Evolutionary conservation across 1,140 invertebrate species (phyloP).

Genomic region (Drosophila ercepeae): DNA sequence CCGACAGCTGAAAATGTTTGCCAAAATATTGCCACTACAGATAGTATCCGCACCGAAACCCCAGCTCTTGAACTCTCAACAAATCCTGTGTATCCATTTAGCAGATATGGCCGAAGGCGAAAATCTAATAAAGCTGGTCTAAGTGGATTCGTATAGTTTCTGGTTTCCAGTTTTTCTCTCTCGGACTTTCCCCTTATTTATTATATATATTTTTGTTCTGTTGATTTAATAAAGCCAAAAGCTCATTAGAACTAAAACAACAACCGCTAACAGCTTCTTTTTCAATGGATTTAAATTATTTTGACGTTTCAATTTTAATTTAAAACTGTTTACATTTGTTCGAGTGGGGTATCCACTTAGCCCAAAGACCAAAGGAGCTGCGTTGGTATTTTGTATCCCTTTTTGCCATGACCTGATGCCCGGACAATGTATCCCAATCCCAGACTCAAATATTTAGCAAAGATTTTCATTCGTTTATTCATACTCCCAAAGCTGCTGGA

Average conservation of each 20-base stretch:
- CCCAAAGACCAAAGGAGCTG: conserved; percentile 6
- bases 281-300: background rate
- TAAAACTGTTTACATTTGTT: conserved; percentile 35
- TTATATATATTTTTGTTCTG: conserved; percentile 7
- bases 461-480: background rate
- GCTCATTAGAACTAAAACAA: conserved; percentile 40
- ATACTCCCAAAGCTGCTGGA: background rate
- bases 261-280: conserved; percentile 4
- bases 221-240: conserved; percentile 45
- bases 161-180: background rate
- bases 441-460: conserved; percentile 18
- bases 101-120: background rate
- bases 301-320: conserved; percentile 22
- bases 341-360: background rate
- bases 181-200: background rate
- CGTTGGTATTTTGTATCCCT: background rate
- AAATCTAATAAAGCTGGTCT: conserved; percentile 29
- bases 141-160: conserved; percentile 25
- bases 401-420: background rate
- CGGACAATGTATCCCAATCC: background rate
- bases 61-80: background rate
- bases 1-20: conserved; percentile 7
- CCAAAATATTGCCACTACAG: background rate
- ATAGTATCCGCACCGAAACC: background rate
- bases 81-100: background rate